Evolutionary conservation across 2,797 vertebrate genomes (phyloP).

Genomic region (Galago senegalensis): DNA sequence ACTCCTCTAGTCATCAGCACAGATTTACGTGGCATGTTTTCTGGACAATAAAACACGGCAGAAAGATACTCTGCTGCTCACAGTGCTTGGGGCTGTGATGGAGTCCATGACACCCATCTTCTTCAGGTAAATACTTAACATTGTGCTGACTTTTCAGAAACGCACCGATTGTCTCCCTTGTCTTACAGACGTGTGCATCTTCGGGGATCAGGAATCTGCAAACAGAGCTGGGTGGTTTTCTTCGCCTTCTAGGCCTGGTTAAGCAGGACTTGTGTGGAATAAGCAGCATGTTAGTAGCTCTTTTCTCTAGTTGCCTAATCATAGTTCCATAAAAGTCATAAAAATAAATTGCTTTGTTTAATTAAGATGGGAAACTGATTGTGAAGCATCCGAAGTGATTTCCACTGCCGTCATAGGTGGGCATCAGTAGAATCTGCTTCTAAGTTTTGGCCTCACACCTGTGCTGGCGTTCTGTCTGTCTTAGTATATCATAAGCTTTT

Average conservation of each 20-base stretch:
- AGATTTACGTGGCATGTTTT: not conserved
- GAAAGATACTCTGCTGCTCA: not conserved
- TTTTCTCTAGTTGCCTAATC: not conserved
- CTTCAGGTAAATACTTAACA: constrained; percentile 21
- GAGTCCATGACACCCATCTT: constrained; percentile 9
- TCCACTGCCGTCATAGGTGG: not conserved
- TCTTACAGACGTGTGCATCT: not conserved
- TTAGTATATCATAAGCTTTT: not conserved
- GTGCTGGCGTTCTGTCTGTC: not conserved
- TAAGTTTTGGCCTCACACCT: not conserved
- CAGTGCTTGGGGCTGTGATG: not conserved
- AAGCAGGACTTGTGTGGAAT: not conserved
- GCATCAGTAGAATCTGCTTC: not conserved
- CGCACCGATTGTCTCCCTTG: not conserved
- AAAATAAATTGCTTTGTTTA: not conserved
- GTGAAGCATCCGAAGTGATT: not conserved
- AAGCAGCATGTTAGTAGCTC: not conserved
- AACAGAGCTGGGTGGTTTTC: not conserved
- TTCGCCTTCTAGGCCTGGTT: not conserved
- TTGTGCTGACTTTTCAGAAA: constrained; percentile 54
- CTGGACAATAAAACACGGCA: not conserved
- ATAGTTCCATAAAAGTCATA: not conserved
- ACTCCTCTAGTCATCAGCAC: not conserved
- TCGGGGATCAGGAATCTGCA: not conserved
- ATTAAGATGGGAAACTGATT: not conserved